phyloP scores from a whole-genome alignment of 2,797 vertebrate genomes.

The Dicrostonyx torquatus region DNA sequence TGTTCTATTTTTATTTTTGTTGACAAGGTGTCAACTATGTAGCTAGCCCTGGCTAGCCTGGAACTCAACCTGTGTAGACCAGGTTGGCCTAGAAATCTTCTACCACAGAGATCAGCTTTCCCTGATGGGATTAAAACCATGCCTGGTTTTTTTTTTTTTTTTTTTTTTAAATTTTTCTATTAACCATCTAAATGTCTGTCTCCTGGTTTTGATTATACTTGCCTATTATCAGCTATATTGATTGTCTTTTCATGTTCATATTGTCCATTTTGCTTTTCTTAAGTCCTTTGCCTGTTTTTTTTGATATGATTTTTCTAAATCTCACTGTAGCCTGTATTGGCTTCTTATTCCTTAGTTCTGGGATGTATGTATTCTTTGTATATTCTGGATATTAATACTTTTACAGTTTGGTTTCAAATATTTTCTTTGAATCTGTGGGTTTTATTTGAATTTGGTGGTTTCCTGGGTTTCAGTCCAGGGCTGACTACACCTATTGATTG shows the following conservation, averaged over 20 bases:
- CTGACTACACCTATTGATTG: not conserved
- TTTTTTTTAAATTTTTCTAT: not conserved
- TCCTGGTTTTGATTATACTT: not conserved
- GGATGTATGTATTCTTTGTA: not conserved
- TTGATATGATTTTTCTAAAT: not conserved
- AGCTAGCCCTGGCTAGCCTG: not conserved
- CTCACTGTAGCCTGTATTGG: not conserved
- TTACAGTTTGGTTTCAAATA: not conserved
- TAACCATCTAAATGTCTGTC: not conserved
- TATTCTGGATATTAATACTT: not conserved
- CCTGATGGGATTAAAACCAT: not conserved
- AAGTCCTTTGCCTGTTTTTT: not conserved
- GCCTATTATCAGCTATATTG: not conserved
- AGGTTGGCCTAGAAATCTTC: not conserved
- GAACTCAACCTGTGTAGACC: not conserved
- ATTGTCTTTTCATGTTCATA: not conserved
- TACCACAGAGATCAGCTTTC: not conserved
- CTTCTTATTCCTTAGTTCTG: not conserved
- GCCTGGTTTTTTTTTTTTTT: not conserved
- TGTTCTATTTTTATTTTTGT: not conserved
- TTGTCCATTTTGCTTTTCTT: not conserved
- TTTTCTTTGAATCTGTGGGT: not conserved
- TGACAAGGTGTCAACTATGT: not conserved
- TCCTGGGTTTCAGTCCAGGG: not conserved
- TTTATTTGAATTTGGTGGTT: not conserved